A percentile compares a stretch with the other conserved stretches of the same genome.
Conservation (phyloP, 1,140 invertebrate species). For the Anthonomus grandis region DNA sequence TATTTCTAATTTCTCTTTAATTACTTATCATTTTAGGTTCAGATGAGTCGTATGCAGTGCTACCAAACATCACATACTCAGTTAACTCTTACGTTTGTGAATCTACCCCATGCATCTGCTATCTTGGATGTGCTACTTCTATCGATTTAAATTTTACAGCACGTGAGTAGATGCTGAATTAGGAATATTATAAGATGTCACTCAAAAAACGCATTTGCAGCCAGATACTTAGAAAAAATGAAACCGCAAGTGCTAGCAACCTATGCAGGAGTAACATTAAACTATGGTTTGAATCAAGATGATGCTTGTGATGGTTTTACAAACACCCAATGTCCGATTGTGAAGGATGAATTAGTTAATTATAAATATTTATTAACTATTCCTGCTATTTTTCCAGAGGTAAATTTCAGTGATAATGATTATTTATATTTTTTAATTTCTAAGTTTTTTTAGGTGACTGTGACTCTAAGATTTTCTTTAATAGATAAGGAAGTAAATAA, state of each 20-base stretch:
- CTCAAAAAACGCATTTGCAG: no score
- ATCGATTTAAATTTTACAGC: slow-evolving; percentile 9
- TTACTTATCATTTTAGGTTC: no score
- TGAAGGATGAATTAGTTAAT: slow-evolving; percentile 18
- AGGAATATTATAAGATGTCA: no score
- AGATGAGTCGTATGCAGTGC: no score
- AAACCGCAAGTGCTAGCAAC: slow-evolving; percentile 21
- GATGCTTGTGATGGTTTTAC: slow-evolving; percentile 28
- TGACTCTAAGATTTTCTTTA: slow-evolving; percentile 23
- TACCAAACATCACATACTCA: slow-evolving; percentile 16
- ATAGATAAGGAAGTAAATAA: slow-evolving; percentile 18
- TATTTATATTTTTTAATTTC: neutral
- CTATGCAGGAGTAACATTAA: slow-evolving; percentile 18
- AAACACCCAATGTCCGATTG: slow-evolving; percentile 30
- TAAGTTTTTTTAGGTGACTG: slow-evolving; percentile 15
- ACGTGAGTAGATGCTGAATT: neutral
- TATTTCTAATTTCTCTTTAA: no score
- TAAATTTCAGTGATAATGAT: no score
- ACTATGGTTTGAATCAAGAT: slow-evolving; percentile 25
- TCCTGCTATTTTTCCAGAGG: slow-evolving; percentile 24
- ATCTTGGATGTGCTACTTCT: slow-evolving; percentile 8
- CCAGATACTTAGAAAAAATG: slow-evolving; percentile 22
- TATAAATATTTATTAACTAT: slow-evolving; percentile 23
- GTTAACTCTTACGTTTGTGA: slow-evolving; percentile 18
- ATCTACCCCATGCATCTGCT: slow-evolving; percentile 6